These are phyloP conservation scores for Cephus pygmeus DNA, from an alignment of 2,888 invertebrate species.

Conservation along the genomic window DNA sequence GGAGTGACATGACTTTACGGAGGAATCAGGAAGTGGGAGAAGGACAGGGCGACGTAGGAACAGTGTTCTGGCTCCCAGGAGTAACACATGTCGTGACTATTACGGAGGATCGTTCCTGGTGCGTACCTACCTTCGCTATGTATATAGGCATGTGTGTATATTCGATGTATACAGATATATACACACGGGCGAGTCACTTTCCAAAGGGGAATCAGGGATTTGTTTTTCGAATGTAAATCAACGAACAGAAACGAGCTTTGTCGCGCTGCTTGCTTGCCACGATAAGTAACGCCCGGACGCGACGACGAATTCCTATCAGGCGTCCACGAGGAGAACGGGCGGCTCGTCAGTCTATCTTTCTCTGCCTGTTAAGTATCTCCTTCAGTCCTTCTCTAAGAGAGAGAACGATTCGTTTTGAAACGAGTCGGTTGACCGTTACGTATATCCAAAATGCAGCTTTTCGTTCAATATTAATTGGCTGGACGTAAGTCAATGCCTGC, in stretches of 20 bases:
- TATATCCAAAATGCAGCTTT: conserved; percentile 25
- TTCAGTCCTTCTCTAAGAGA: too few relatives aligned
- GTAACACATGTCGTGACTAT: not conserved
- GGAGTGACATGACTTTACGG: too few relatives aligned
- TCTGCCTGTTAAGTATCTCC: too few relatives aligned
- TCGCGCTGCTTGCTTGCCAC: not conserved
- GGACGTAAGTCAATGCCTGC: conserved; percentile 45
- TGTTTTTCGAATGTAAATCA: conserved; percentile 10
- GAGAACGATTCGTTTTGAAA: too few relatives aligned
- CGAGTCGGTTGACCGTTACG: too few relatives aligned
- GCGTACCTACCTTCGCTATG: not conserved
- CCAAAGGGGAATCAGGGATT: not conserved
- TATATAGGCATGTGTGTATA: not conserved
- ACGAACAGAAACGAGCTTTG: not conserved
- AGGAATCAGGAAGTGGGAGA: not conserved
- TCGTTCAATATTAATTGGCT: conserved; percentile 58
- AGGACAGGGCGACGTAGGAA: not conserved
- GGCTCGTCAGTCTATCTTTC: not conserved
- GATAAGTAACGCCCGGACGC: not conserved
- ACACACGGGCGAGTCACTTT: not conserved
- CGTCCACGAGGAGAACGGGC: not conserved
- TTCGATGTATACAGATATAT: not conserved
- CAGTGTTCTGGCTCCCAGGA: not conserved
- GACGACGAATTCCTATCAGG: not conserved
- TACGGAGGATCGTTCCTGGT: not conserved